A percentile compares a stretch with the other conserved stretches of the same genome.
Conservation (phyloP, 1,140 invertebrate genomes). For the Neodiprion pinetum region DNA sequence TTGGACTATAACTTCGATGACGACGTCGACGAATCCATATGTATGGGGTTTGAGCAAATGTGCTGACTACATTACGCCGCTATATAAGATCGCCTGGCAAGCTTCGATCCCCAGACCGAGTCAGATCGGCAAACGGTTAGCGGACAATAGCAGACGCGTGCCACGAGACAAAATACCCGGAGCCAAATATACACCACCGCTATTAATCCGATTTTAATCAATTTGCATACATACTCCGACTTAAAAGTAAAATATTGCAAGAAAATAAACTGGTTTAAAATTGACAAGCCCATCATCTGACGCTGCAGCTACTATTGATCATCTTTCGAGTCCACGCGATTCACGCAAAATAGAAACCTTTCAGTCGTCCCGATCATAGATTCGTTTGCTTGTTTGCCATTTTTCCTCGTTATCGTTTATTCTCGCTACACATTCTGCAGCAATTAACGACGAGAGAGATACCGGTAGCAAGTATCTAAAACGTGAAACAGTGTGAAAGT, state of each 20-base stretch:
- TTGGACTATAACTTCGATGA: conserved; percentile 18
- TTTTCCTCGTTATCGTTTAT: too few species aligned
- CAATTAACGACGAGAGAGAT: background rate
- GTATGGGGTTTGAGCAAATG: conserved; percentile 57
- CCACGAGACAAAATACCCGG: background rate
- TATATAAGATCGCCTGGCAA: conserved; percentile 57
- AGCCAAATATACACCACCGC: background rate
- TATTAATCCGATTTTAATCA: too few species aligned
- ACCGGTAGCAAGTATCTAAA: background rate
- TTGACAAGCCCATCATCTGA: background rate
- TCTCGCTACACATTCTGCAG: too few species aligned
- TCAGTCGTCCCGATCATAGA: too few species aligned
- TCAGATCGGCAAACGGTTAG: conserved; percentile 53
- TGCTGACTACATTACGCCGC: conserved; percentile 58
- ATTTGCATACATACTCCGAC: too few species aligned
- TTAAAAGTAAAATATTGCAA: too few species aligned
- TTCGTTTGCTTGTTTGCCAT: too few species aligned
- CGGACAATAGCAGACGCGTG: conserved; percentile 31
- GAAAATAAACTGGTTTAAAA: too few species aligned
- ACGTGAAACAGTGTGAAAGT: too few species aligned
- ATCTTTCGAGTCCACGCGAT: background rate
- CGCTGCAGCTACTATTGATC: conserved; percentile 5
- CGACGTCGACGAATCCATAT: conserved; percentile 49
- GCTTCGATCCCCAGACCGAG: conserved; percentile 56
- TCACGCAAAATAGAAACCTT: too few species aligned